Evolutionary conservation across 2,888 invertebrate species (phyloP), one percentile per base, ranked within the genome.

Genomic region (Archaeoteleia sp.): DNA sequence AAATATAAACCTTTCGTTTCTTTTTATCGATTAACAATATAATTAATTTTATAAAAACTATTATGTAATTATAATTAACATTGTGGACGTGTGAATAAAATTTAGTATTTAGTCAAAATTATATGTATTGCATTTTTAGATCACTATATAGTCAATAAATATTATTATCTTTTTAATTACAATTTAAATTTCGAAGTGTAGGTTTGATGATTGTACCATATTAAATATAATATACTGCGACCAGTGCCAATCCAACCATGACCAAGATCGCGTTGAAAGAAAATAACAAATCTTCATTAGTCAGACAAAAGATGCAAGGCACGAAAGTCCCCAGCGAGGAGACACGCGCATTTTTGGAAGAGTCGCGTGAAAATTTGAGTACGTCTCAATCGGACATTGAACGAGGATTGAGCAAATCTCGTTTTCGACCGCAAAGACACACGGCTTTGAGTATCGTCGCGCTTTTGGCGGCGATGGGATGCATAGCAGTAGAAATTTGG

Each of bases 351-450:
- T 84, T 84, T 51, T 61, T 84, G 2, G 77, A 76, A 55, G 78
- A 83, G 63, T 83, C 84, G 2, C 77, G 83, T 0, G 84, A 83
- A 48, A 84, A 83, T 63, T 57, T 84, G 29, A 82, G 75, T 51
- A 78, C 84, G 17, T 82, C 81, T 5, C 75, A 79, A 6, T 77
- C 80, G 1, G 82, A 84, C 14, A 55, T 83, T 1, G 84, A 84
- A 34, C 80, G 78, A 43, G 80, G 81, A 0, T 80, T 81, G 48
- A 78, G 76, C 32, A 78, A 72, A 48, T 46, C 55, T 0, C 53
- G 58, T 10, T 71, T 30, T 8, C 43, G 46, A 25, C 20, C 55
- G 30, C 73, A 69, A 9, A 74, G 71, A 6, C 74, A 74, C 12
- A 79, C 75, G 1, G 37, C 80, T 1, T 32, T 84, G 6, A 81